Evolutionary conservation across 2,797 vertebrate genomes (phyloP).

Genomic region (Enteromius mattozi): DNA sequence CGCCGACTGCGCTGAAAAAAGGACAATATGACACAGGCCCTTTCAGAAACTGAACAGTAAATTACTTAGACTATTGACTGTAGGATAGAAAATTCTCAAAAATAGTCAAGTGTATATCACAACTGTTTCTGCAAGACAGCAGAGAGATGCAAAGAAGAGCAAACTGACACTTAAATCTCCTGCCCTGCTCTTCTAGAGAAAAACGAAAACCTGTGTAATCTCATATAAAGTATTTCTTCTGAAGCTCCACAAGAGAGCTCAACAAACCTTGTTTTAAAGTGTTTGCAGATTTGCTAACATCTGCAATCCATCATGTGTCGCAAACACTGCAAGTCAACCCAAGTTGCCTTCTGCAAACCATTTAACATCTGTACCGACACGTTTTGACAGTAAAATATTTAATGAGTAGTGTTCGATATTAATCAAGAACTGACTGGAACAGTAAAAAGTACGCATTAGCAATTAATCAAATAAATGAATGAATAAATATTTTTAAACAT

Average conservation of each 20-base stretch:
- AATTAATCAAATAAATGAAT: neutral
- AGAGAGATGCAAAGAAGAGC: neutral
- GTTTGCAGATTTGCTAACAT: neutral
- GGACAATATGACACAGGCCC: neutral
- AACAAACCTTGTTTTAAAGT: neutral
- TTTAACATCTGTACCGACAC: neutral
- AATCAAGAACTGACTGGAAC: neutral
- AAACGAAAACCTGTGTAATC: neutral
- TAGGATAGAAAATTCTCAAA: neutral
- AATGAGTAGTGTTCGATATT: neutral
- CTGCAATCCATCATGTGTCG: slow-evolving; percentile 6
- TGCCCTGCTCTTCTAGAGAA: neutral
- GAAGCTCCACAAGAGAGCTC: neutral
- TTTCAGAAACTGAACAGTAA: neutral
- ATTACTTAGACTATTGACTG: neutral
- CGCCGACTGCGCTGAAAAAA: neutral
- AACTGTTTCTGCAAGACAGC: neutral
- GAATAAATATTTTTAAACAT: neutral
- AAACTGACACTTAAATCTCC: neutral
- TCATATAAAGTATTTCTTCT: neutral
- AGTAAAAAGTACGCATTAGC: neutral
- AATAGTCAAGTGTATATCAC: neutral
- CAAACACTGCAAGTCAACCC: neutral
- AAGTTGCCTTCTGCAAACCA: neutral
- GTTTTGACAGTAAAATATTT: neutral